A percentile compares a stretch with the other conserved stretches of the same genome.
phyloP scores from a whole-genome alignment of 2,797 vertebrate species.

The Fratercula arctica region DNA sequence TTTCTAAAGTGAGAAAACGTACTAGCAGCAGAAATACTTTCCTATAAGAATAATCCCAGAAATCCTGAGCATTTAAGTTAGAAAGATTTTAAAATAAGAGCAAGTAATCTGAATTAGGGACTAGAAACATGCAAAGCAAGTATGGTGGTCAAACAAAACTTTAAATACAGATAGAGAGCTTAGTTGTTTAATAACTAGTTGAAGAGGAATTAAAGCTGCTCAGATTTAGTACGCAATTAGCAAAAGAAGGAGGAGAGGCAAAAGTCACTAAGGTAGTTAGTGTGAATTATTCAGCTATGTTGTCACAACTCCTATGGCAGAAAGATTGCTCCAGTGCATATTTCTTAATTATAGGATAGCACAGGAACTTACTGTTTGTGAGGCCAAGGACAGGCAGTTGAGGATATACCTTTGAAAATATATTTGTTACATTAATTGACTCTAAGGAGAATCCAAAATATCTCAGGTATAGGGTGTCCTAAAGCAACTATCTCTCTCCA shows the following conservation, averaged over 20 bases:
- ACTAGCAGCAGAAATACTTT: not conserved
- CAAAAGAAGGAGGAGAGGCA: not conserved
- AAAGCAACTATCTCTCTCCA: not conserved
- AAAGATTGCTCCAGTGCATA: not conserved
- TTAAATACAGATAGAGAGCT: not conserved
- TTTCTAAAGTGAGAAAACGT: not conserved
- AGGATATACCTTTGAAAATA: constrained; percentile 18
- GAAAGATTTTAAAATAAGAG: not conserved
- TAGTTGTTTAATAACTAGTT: not conserved
- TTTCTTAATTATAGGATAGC: not conserved
- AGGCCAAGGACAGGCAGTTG: constrained; percentile 77
- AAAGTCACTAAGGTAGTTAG: not conserved
- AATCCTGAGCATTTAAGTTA: not conserved
- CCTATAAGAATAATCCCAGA: not conserved
- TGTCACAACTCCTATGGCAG: not conserved
- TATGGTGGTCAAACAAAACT: not conserved
- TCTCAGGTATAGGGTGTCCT: not conserved
- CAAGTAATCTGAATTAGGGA: not conserved
- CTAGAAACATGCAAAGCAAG: not conserved
- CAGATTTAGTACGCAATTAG: not conserved
- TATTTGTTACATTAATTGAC: not conserved
- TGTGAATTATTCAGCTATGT: not conserved
- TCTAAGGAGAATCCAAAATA: not conserved
- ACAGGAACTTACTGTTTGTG: constrained; percentile 70
- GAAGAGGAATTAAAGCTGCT: not conserved